Evolutionary conservation across 2,888 invertebrate species (phyloP), one percentile per base, ranked within the genome.

Genomic region (Acanthacorydalis orientalis): DNA sequence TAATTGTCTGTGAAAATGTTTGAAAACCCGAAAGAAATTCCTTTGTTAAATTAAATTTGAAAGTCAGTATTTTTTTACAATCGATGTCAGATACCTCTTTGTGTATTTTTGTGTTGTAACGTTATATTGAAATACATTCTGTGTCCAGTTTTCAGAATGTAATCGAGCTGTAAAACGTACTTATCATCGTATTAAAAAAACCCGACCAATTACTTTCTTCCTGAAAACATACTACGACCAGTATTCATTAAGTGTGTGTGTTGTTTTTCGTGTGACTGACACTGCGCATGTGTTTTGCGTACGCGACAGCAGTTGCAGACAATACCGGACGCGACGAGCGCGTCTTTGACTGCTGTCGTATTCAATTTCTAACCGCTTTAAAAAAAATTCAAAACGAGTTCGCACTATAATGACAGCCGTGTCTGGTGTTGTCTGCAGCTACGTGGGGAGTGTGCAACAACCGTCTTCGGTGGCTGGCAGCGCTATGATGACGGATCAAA

Each of bases 371-470:
- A 23, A 23, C 23, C 23, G 23, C 23, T 23, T 23, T 23, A 23
- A 23, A 23, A 46, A 35, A 34, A 35, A 35, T 44, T 44, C 10
- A 12, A 42, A 43, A 43, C 23, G 10, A 11, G 31, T 43, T 31
- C 31, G 31, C 32, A 31, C 32, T 31, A 31, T 43, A 15, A 16
- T 9, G 39, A 15, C 16, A 15, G 9, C 16, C 39, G 39, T 39
- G 62, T 65, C 62, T 67, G 65, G 67, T 67, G 65, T 62, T 65
- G 61, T 66, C 60, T 67, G 65, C 63, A 67, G 67, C 59, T 67
- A 64, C 57, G 62, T 61, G 51, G 61, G 62, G 50, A 46, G 46
- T 40, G 42, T 47, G 15, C 47, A 47, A 35, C 42, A 40, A 34
- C 12, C 43, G 46, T 57, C 59, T 46, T 44, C 48, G 31, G 49